These are phyloP conservation scores for Cossypha niveicapilla DNA, from an alignment of 2,797 vertebrate genomes.

Conservation along the genomic window DNA sequence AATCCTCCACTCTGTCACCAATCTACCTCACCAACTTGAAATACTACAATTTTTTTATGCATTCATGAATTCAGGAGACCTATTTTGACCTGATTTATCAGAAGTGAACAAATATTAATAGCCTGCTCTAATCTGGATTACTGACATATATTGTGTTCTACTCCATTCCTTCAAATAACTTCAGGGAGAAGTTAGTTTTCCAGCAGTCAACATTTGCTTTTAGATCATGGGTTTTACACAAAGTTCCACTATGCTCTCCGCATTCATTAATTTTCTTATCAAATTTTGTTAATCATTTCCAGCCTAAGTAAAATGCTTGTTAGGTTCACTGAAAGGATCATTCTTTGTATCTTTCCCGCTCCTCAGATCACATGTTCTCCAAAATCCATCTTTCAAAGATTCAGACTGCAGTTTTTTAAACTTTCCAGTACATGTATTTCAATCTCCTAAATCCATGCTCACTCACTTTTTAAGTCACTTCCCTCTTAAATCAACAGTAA, in stretches of 20 bases:
- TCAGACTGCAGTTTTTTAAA: neutral
- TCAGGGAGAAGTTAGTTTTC: neutral
- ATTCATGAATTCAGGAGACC: neutral
- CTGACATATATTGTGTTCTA: neutral
- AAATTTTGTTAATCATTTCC: neutral
- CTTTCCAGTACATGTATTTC: neutral
- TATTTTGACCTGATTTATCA: neutral
- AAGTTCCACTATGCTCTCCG: neutral
- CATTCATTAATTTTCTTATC: neutral
- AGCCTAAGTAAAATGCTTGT: neutral
- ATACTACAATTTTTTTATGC: neutral
- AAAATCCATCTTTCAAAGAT: neutral
- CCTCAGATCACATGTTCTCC: neutral
- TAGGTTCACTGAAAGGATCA: neutral
- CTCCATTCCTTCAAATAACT: neutral
- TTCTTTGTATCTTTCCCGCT: neutral
- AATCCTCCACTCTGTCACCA: neutral
- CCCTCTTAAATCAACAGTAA: neutral
- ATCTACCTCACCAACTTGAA: neutral
- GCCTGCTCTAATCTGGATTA: neutral
- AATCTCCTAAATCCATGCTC: neutral
- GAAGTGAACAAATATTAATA: neutral
- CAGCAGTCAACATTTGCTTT: neutral
- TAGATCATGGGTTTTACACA: neutral
- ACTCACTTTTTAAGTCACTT: neutral